Evolutionary conservation across 2,113 vertebrate genomes (phyloP).

Genomic region (Xyliphius kryptos): DNA sequence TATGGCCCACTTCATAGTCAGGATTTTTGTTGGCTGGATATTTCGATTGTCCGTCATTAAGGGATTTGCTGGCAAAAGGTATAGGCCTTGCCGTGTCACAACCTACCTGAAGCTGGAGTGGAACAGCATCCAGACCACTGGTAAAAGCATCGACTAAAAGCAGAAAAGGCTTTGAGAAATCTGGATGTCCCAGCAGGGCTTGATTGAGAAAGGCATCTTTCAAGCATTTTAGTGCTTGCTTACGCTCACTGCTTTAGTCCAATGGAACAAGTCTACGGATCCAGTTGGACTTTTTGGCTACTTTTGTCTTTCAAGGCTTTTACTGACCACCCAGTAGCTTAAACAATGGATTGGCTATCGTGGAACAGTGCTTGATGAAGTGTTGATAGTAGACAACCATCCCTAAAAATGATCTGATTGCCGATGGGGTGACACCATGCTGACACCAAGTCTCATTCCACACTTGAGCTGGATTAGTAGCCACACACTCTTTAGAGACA

Average conservation of each 20-base stretch:
- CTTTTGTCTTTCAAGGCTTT: not conserved
- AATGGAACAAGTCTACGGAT: not conserved
- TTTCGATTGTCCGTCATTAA: slow-evolving; percentile 12
- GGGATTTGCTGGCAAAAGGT: slow-evolving; percentile 9
- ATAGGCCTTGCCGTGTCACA: not conserved
- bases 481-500: slow-evolving; percentile 13
- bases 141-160: slow-evolving; percentile 9
- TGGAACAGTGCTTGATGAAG: slow-evolving; percentile 24
- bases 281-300: not conserved
- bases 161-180: slow-evolving; percentile 16
- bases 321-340: slow-evolving; percentile 11
- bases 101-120: not conserved
- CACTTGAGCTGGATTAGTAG: slow-evolving; percentile 13
- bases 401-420: slow-evolving; percentile 31
- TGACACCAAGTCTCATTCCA: too few relatives aligned
- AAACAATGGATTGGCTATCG: slow-evolving; percentile 17
- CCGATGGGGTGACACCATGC: slow-evolving; percentile 23
- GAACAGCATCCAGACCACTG: slow-evolving; percentile 6
- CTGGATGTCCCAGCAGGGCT: slow-evolving; percentile 19
- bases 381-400: slow-evolving; percentile 39
- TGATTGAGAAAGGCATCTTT: slow-evolving; percentile 16
- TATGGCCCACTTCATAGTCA: slow-evolving; percentile 33
- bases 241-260: not conserved
- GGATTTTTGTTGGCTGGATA: slow-evolving; percentile 28
- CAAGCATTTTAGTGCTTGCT: not conserved